Base-by-base conservation (phyloP, 2,888 invertebrate species). In the Ommatoiulus sabulosus region DNA sequence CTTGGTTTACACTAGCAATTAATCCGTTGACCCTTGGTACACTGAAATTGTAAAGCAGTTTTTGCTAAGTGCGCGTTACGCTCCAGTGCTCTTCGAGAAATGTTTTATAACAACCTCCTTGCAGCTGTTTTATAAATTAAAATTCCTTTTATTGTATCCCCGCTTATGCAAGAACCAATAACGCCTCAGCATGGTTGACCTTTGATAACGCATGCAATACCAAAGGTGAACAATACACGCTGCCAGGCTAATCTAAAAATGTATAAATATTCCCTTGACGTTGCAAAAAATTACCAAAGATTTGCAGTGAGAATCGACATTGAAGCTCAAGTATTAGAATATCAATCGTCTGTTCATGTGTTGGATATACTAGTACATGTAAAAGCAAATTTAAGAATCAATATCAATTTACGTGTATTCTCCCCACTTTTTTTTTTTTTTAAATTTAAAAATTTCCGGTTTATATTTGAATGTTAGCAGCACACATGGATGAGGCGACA, bases 151-250 rank as follows among this genome's bases (percentile, higher is more conserved):
- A 24, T 35, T 35, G 35, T 35, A 35, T 35, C 24, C 24, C 0
- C 24, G 72, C 72, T 72, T 24, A 63, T 24, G 72, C 63, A 72
- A 10, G 35, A 24, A 80, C 80, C 80, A 80, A 80, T 80, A 35
- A 80, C 35, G 35, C 15, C 35, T 80, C 80, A 15, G 15, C 80
- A 80, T 80, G 80, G 80, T 80, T 43, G 80, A 80, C 80, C 80
- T 80, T 80, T 80, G 80, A 35, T n/a, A 57, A 6, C n/a, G 57
- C n/a, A n/a, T n/a, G n/a, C 52, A 15, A 52, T 52, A 52, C 57
- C 57, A 57, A 57, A 57, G 57, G 57, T 57, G 57, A 57, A 57
- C 57, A 7, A 57, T 80, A 35, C 35, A 8, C 15, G 35, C 15
- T 35, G 24, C 12, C 80, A 8, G 35, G 35, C 80, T 80, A 80